A percentile compares a stretch with the other conserved stretches of the same genome.
Conservation (phyloP, 2,797 vertebrate species). For the Sebastes cheni region DNA sequence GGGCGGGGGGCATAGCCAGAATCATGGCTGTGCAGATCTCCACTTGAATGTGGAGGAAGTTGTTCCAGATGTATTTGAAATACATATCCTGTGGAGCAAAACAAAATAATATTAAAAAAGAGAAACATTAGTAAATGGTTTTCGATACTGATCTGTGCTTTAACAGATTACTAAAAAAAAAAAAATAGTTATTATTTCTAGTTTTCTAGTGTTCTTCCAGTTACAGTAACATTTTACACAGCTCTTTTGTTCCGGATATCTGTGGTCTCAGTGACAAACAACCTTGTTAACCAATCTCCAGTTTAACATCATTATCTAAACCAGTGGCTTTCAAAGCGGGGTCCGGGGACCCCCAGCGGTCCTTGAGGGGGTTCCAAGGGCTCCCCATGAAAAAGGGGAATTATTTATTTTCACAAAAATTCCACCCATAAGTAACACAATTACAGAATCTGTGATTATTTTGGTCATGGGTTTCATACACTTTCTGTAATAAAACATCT, state of each 20-base stretch:
- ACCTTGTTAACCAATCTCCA: too few relatives aligned
- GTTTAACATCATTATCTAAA: too few relatives aligned
- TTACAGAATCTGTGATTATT: too few relatives aligned
- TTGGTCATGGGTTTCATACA: too few relatives aligned
- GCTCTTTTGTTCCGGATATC: not conserved
- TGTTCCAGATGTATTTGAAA: conserved; percentile 99
- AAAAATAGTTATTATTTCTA: not conserved
- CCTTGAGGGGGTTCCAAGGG: too few relatives aligned
- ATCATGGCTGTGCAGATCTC: conserved; percentile 98
- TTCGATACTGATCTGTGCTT: not conserved
- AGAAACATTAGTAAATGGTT: not conserved
- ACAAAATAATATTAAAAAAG: not conserved
- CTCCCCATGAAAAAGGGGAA: too few relatives aligned
- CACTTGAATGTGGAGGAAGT: conserved; percentile 98
- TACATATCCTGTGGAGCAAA: conserved; percentile 91
- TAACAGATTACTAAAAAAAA: not conserved
- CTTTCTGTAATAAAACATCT: too few relatives aligned
- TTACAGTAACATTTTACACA: not conserved
- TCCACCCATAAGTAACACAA: too few relatives aligned
- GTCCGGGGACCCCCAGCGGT: too few relatives aligned
- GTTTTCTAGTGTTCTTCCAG: not conserved
- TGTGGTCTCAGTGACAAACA: too few relatives aligned
- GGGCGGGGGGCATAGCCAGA: conserved; percentile 91
- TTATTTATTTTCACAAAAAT: too few relatives aligned
- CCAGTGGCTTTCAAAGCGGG: too few relatives aligned